Conservation (phyloP, 2,888 invertebrate genomes). For the Dasysyrphus albostriatus region DNA sequence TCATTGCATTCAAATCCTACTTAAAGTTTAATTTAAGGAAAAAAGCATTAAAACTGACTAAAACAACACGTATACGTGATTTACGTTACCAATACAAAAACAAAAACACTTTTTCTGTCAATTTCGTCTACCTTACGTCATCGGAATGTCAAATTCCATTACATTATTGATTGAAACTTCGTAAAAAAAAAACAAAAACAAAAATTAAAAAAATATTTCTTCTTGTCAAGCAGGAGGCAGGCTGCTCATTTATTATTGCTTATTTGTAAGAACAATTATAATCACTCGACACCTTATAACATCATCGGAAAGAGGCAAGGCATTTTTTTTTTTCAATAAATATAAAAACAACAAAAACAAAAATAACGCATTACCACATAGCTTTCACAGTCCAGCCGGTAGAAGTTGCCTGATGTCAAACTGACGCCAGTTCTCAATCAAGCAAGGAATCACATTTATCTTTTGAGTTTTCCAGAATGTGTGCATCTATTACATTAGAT, state of each 20-base stretch:
- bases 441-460: slow-evolving; percentile 60
- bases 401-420: slow-evolving; percentile 58
- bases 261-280: slow-evolving; percentile 46
- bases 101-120: not conserved
- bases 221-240: slow-evolving; percentile 13
- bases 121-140: slow-evolving; percentile 41
- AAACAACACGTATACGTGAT: no score
- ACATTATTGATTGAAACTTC: slow-evolving; percentile 27
- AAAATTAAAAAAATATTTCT: slow-evolving; percentile 4
- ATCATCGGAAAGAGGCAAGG: slow-evolving; percentile 28
- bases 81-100: not conserved
- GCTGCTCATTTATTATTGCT: slow-evolving; percentile 57
- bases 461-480: slow-evolving; percentile 60
- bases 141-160: slow-evolving; percentile 36
- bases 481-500: slow-evolving; percentile 57
- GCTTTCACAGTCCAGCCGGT: slow-evolving; percentile 45
- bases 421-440: slow-evolving; percentile 66
- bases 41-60: no score
- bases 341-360: not conserved
- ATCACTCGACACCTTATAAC: slow-evolving; percentile 61
- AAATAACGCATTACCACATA: slow-evolving; percentile 16
- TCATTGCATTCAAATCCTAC: no score
- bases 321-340: not conserved
- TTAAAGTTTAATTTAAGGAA: no score
- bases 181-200: slow-evolving; percentile 23